These are phyloP conservation scores for Pseudorectes ferrugineus DNA, from an alignment of 2,113 vertebrate genomes.

Conservation along the genomic window DNA sequence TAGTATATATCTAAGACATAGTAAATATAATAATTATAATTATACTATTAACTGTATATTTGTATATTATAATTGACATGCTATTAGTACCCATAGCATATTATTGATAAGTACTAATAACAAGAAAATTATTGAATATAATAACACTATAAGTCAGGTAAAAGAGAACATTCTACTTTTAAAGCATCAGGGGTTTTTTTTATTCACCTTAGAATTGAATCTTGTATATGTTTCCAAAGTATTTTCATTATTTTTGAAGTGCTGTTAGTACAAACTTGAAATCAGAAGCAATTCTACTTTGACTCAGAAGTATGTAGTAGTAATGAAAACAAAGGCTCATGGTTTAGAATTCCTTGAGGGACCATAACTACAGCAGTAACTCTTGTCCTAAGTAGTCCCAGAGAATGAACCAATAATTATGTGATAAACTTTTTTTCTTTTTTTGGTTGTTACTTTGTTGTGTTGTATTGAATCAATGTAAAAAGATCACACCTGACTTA, in stretches of 20 bases:
- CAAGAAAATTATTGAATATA: not conserved
- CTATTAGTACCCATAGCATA: not conserved
- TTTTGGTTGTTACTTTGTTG: not conserved
- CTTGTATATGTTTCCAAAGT: not conserved
- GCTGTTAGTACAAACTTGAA: not conserved
- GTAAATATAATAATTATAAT: not conserved
- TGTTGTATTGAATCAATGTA: not conserved
- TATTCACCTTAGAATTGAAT: not conserved
- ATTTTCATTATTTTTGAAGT: not conserved
- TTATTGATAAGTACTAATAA: not conserved
- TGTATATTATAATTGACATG: not conserved
- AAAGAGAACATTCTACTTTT: not conserved
- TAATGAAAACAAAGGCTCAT: not conserved
- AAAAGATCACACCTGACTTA: not conserved
- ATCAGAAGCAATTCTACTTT: not conserved
- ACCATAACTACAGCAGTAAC: not conserved
- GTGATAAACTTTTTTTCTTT: not conserved
- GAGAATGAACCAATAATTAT: not conserved
- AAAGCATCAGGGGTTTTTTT: accelerated
- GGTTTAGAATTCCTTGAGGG: not conserved
- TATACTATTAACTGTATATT: not conserved
- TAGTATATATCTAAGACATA: not conserved
- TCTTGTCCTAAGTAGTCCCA: not conserved
- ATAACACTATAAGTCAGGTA: not conserved
- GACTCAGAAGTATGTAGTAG: not conserved